Percentiles rank a stretch among this genome's conserved stretches.
Evolutionary conservation across 2,797 vertebrate species (phyloP).

Genomic region (Siniperca obscura): DNA sequence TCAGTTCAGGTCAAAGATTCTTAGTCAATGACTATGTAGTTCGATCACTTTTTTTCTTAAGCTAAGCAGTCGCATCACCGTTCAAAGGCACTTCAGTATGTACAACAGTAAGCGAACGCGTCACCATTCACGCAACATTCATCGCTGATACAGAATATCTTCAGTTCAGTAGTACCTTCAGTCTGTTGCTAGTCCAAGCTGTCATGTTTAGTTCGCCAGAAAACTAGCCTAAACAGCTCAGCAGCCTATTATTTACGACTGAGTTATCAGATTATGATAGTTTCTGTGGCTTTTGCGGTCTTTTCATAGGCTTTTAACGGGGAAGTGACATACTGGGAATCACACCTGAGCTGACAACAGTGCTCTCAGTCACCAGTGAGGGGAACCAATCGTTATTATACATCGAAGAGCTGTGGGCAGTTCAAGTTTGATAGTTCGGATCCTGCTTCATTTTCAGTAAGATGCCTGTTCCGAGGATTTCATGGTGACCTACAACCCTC

Average conservation of each 20-base stretch:
- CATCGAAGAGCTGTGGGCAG: slow-evolving; percentile 27
- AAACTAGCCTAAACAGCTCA: background rate
- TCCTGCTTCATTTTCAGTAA: slow-evolving; percentile 30
- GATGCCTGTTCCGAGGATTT: slow-evolving; percentile 18
- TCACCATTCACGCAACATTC: no score
- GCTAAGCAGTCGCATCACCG: background rate
- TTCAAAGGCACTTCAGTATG: no score
- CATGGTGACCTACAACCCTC: slow-evolving; percentile 14
- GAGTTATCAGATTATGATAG: background rate
- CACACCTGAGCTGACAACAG: background rate
- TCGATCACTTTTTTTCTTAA: background rate
- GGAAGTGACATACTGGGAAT: background rate
- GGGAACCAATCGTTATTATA: slow-evolving; percentile 14
- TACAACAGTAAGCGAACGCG: no score
- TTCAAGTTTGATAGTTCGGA: slow-evolving; percentile 26
- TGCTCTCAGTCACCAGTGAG: background rate
- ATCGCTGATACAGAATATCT: no score
- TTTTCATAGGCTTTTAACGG: background rate
- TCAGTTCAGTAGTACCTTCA: no score
- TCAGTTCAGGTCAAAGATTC: background rate
- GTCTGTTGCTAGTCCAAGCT: no score
- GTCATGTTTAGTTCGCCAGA: background rate
- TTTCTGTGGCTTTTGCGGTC: background rate
- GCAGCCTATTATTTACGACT: no score
- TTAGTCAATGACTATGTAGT: background rate